Evolutionary conservation across 2,797 vertebrate genomes (phyloP).

Genomic region (Epinephelus awoara): DNA sequence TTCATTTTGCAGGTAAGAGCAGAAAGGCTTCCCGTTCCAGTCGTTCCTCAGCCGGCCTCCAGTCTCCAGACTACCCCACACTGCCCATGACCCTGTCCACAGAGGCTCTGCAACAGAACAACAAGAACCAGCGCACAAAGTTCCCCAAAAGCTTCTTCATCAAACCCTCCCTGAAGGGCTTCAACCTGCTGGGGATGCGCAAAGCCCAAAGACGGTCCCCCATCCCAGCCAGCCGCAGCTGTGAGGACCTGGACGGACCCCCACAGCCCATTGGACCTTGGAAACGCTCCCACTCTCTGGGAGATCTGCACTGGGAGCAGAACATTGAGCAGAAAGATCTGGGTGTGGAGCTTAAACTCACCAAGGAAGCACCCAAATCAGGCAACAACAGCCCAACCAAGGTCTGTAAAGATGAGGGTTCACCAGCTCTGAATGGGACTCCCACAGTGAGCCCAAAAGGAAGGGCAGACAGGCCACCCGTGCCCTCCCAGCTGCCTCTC

Average conservation of each 20-base stretch:
- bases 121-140: constrained; percentile 81
- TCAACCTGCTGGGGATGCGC: constrained; percentile 76
- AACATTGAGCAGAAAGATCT: constrained; percentile 68
- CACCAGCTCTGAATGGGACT: constrained; percentile 49
- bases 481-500: constrained; percentile 79
- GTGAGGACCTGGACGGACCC: constrained; percentile 90
- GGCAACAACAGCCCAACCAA: constrained; percentile 51
- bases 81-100: constrained; percentile 88
- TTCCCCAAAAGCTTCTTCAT: constrained; percentile 78
- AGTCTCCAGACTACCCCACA: constrained; percentile 89
- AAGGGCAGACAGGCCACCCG: constrained; percentile 60
- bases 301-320: constrained; percentile 90
- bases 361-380: constrained; percentile 45
- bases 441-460: constrained; percentile 69
- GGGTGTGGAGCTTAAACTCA: constrained; percentile 49
- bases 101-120: constrained; percentile 84
- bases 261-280: constrained; percentile 77
- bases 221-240: constrained; percentile 90
- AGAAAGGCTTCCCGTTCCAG: constrained; percentile 87
- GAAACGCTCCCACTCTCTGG: constrained; percentile 94
- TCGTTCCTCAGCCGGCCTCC: constrained; percentile 86
- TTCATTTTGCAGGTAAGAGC: constrained; percentile 90
- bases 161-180: constrained; percentile 83
- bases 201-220: constrained; percentile 86
- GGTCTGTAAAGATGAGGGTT: constrained; percentile 35